These are phyloP conservation scores for Noctua janthina DNA, from an alignment of 2,888 invertebrate species.

Conservation along the genomic window DNA sequence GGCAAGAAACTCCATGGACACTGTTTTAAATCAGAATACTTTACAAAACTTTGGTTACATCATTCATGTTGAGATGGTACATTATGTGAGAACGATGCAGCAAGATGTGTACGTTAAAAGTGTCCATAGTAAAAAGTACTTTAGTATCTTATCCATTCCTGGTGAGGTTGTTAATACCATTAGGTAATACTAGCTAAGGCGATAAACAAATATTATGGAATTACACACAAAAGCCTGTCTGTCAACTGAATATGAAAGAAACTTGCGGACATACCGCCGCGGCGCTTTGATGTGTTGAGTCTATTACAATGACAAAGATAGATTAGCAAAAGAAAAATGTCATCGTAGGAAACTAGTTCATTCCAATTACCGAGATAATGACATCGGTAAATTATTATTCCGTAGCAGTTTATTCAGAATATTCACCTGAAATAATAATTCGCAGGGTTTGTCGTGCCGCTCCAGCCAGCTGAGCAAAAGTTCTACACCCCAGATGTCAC, in stretches of 20 bases:
- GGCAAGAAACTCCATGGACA: too few species aligned
- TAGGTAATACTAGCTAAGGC: not conserved
- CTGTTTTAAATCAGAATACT: too few species aligned
- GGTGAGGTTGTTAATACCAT: too few species aligned
- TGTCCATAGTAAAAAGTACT: too few species aligned
- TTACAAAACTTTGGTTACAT: too few species aligned
- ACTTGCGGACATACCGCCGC: not conserved
- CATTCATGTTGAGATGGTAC: too few species aligned
- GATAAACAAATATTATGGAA: not conserved
- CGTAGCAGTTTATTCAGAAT: not conserved
- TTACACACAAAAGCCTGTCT: not conserved
- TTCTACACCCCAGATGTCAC: constrained; percentile 87
- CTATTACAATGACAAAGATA: not conserved
- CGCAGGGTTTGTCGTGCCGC: constrained; percentile 85
- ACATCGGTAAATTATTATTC: not conserved
- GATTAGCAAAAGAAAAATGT: not conserved
- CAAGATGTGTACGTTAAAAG: too few species aligned
- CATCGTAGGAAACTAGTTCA: not conserved
- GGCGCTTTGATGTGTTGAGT: not conserved
- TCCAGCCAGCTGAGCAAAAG: constrained; percentile 88
- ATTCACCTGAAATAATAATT: constrained; percentile 41
- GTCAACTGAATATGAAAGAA: not conserved
- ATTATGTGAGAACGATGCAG: too few species aligned
- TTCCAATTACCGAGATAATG: not conserved
- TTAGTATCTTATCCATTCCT: not conserved